Conservation (phyloP, 2,797 vertebrate genomes). For the Hylomyscus alleni region DNA sequence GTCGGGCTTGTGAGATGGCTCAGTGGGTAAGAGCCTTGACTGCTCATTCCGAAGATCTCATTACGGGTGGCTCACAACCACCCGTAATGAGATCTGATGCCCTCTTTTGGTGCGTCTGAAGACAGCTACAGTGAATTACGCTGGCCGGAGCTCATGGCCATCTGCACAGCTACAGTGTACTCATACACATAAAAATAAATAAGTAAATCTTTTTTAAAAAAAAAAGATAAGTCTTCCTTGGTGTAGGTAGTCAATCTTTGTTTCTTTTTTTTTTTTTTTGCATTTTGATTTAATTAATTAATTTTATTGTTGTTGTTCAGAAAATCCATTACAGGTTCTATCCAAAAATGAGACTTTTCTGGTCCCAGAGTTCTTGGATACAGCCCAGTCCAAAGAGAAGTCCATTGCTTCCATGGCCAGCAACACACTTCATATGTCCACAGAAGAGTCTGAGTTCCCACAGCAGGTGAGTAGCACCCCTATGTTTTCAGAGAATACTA, state of each 20-base stretch:
- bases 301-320: slow-evolving; percentile 63
- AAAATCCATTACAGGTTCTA: slow-evolving; percentile 45
- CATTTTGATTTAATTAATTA: slow-evolving; percentile 47
- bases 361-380: slow-evolving; percentile 51
- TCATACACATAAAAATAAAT: no score
- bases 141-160: no score
- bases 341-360: slow-evolving; percentile 20
- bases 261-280: slow-evolving; percentile 26
- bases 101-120: no score
- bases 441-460: background rate
- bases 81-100: no score
- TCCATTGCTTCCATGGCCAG: background rate
- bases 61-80: no score
- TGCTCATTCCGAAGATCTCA: no score
- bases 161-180: background rate
- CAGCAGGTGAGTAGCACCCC: background rate
- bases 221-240: background rate
- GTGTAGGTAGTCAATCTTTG: background rate
- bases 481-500: background rate
- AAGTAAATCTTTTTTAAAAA: no score
- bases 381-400: slow-evolving; percentile 26
- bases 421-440: background rate
- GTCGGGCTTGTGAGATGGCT: no score
- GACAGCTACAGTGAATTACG: no score
- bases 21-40: no score